A percentile compares a stretch with the other conserved stretches of the same genome.
Conservation (phyloP, 1,140 invertebrate species). For the Paralvinella palmiformis region DNA sequence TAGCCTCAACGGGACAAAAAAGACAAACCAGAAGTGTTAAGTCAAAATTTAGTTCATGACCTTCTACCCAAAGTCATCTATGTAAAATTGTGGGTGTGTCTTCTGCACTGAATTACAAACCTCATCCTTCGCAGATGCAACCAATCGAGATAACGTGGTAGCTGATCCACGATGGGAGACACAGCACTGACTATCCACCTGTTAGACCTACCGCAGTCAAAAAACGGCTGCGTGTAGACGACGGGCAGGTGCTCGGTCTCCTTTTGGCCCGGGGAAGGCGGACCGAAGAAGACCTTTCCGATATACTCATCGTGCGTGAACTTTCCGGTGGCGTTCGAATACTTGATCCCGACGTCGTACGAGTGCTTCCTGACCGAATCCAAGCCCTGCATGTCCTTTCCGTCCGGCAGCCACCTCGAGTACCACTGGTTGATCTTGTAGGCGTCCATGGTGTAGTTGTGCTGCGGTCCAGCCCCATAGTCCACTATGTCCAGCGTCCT, state of each 20-base stretch:
- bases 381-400: slow-evolving; percentile 65
- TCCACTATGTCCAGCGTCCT: slow-evolving; percentile 45
- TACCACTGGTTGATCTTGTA: slow-evolving; percentile 93
- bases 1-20: no score
- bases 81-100: no score
- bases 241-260: slow-evolving; percentile 67
- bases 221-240: slow-evolving; percentile 89
- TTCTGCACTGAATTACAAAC: slow-evolving; percentile 56
- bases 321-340: slow-evolving; percentile 81
- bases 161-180: slow-evolving; percentile 90
- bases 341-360: slow-evolving; percentile 65
- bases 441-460: slow-evolving; percentile 83
- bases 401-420: slow-evolving; percentile 67
- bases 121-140: slow-evolving; percentile 92
- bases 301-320: slow-evolving; percentile 32
- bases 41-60: no score
- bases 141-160: slow-evolving; percentile 88
- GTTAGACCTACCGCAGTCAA: slow-evolving; percentile 91
- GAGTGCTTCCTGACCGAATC: slow-evolving; percentile 84
- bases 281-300: slow-evolving; percentile 45
- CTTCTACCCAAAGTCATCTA: no score
- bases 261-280: slow-evolving; percentile 43
- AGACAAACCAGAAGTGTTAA: no score
- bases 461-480: slow-evolving; percentile 54
- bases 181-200: slow-evolving; percentile 92